These are phyloP conservation scores for Maconellicoccus hirsutus DNA, from an alignment of 1,140 invertebrate genomes.

Conservation along the genomic window DNA sequence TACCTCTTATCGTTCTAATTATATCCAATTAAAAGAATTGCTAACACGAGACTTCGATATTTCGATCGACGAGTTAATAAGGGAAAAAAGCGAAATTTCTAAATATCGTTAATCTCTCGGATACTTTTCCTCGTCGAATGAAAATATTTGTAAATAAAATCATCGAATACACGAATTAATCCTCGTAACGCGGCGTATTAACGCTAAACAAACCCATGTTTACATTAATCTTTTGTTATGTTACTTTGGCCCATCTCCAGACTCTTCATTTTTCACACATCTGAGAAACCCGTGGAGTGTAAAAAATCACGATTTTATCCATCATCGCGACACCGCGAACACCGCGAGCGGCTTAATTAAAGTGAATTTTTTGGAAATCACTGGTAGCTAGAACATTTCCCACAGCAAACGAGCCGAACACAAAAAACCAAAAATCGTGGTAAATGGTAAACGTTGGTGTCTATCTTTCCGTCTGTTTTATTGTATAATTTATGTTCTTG, in stretches of 20 bases:
- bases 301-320: too few species aligned
- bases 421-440: conserved; percentile 17
- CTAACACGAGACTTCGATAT: too few species aligned
- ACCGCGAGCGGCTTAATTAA: neutral
- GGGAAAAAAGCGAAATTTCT: too few species aligned
- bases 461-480: conserved; percentile 20
- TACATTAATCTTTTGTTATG: conserved; percentile 4
- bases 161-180: neutral
- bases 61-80: too few species aligned
- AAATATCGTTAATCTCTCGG: neutral
- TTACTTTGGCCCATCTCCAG: neutral
- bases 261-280: neutral
- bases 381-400: neutral
- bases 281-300: too few species aligned
- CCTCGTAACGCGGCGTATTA: neutral
- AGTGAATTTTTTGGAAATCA: conserved; percentile 21
- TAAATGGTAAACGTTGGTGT: conserved; percentile 18
- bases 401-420: conserved; percentile 16
- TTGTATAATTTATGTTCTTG: conserved; percentile 21
- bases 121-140: neutral
- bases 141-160: neutral
- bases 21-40: too few species aligned
- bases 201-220: neutral
- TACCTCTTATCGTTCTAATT: too few species aligned
- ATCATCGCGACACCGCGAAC: neutral